These are phyloP conservation scores for Parambassis ranga DNA, from an alignment of 2,797 vertebrate species.

Conservation along the genomic window DNA sequence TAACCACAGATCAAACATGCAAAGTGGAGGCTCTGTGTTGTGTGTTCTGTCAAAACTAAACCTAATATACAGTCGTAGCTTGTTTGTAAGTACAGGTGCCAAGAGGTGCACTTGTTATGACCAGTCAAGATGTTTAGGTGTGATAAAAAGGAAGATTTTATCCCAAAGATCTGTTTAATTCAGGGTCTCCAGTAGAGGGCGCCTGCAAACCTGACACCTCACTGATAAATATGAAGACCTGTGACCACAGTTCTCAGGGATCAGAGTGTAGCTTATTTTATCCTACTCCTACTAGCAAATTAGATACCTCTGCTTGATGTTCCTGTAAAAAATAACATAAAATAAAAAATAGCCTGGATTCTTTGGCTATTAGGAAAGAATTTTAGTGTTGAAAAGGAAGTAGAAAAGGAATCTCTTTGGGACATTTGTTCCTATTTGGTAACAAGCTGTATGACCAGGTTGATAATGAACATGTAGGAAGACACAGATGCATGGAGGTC, in stretches of 20 bases:
- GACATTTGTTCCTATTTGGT: not conserved
- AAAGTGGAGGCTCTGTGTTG: not conserved
- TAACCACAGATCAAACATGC: not conserved
- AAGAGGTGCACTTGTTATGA: not conserved
- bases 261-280: constrained; percentile 10
- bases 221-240: constrained; percentile 6
- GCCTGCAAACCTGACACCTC: constrained; percentile 26
- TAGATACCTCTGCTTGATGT: constrained; percentile 20
- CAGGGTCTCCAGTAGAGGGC: constrained; percentile 55
- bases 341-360: not conserved
- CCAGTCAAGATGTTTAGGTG: not conserved
- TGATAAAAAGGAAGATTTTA: not conserved
- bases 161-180: not conserved
- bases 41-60: not conserved
- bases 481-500: too few relatives aligned
- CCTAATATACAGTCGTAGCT: not conserved
- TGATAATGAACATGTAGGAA: too few relatives aligned
- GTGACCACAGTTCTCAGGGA: not conserved
- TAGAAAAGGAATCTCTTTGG: too few relatives aligned
- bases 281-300: not conserved
- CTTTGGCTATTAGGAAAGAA: not conserved
- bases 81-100: not conserved
- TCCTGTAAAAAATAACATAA: not conserved
- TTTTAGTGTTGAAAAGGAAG: too few relatives aligned
- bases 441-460: too few relatives aligned